Percentiles rank a stretch among this genome's conserved stretches.
Evolutionary conservation across 92 coral and sea anemone genomes (phyloP).

Genomic region (Epizoanthus fatuus): DNA sequence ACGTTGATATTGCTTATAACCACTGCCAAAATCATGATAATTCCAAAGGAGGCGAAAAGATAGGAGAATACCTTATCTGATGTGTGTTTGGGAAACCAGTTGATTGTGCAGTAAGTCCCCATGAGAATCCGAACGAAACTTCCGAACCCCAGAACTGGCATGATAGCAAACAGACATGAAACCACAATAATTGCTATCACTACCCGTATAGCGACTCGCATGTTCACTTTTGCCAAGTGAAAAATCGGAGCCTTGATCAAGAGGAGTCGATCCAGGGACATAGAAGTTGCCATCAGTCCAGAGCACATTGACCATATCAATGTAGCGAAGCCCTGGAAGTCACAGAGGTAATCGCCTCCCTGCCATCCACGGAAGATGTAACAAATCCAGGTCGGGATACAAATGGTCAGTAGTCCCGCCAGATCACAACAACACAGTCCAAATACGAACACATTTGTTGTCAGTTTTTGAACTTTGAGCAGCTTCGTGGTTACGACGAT

Average conservation of each 20-base stretch:
- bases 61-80: constrained; percentile 73
- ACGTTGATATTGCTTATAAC: constrained; percentile 74
- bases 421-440: constrained; percentile 82
- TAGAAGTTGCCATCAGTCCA: constrained; percentile 77
- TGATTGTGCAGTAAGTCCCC: constrained; percentile 82
- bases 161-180: constrained; percentile 64
- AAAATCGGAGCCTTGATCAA: constrained; percentile 82
- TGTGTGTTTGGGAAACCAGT: constrained; percentile 72
- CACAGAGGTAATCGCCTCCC: constrained; percentile 77
- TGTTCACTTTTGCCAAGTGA: constrained; percentile 64
- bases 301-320: constrained; percentile 75
- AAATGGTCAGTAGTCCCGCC: constrained; percentile 64
- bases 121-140: constrained; percentile 72
- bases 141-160: constrained; percentile 82
- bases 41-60: constrained; percentile 75
- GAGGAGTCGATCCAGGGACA: constrained; percentile 84
- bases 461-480: constrained; percentile 70
- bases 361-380: constrained; percentile 75
- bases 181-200: constrained; percentile 49
- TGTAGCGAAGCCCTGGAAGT: constrained; percentile 86
- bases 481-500: constrained; percentile 75
- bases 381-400: constrained; percentile 84
- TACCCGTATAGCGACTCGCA: constrained; percentile 56
- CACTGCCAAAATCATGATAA: constrained; percentile 68
- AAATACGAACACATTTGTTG: constrained; percentile 83